Evolutionary conservation across 2,113 vertebrate genomes (phyloP).

Genomic region (Ameiurus melas): DNA sequence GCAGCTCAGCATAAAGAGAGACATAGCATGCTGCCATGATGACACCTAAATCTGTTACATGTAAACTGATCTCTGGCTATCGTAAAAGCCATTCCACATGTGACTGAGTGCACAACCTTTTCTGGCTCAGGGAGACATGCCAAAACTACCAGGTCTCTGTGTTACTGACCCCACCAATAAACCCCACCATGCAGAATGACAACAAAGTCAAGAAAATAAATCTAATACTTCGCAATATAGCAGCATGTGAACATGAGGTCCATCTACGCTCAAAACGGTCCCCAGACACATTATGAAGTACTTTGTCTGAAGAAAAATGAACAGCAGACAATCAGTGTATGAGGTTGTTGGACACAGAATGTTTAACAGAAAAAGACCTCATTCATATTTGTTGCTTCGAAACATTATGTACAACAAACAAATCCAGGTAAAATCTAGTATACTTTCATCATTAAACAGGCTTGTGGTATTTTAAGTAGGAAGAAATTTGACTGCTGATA

Average conservation of each 20-base stretch:
- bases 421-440: background rate
- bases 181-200: background rate
- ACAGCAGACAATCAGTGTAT: background rate
- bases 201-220: background rate
- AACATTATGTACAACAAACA: background rate
- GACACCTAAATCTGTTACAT: slow-evolving; percentile 48
- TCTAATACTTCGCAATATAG: background rate
- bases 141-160: slow-evolving; percentile 9
- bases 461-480: background rate
- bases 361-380: background rate
- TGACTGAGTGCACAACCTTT: slow-evolving; percentile 33
- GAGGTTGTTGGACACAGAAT: background rate
- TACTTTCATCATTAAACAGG: background rate
- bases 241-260: background rate
- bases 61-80: slow-evolving; percentile 50
- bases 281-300: background rate
- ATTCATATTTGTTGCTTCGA: background rate
- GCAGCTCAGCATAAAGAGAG: slow-evolving; percentile 13
- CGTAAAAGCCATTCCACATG: slow-evolving; percentile 48
- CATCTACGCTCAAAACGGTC: background rate
- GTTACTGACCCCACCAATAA: background rate
- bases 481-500: no score
- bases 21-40: slow-evolving; percentile 25
- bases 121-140: slow-evolving; percentile 28
- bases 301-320: background rate